phyloP scores from a whole-genome alignment of 2,888 invertebrate species.

The Metacarcinus magister region DNA sequence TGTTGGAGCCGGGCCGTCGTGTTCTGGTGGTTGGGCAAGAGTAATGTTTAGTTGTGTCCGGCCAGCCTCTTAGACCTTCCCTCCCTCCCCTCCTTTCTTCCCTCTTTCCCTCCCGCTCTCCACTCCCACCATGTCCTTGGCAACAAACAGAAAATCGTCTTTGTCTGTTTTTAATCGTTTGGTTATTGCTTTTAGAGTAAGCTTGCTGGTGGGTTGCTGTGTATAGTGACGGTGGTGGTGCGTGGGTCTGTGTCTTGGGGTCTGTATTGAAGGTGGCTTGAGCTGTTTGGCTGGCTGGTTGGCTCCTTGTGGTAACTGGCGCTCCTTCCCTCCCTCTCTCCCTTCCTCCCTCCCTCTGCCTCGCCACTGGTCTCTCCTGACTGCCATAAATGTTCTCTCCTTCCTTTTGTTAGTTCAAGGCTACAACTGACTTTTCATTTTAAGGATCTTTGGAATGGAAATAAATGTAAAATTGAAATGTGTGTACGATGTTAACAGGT shows the following conservation, averaged over 20 bases:
- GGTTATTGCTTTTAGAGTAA: neutral
- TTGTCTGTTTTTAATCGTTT: slow-evolving; percentile 4
- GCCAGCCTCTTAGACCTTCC: slow-evolving; percentile 9
- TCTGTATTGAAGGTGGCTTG: neutral
- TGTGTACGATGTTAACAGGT: neutral
- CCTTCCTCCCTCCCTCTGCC: neutral
- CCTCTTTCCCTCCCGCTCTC: slow-evolving; percentile 65
- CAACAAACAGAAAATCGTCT: neutral
- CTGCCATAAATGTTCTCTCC: neutral
- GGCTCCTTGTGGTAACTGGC: neutral
- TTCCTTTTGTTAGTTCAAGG: neutral
- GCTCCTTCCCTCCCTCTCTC: neutral
- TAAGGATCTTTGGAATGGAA: neutral
- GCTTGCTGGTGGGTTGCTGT: no score
- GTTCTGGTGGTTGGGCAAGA: slow-evolving; percentile 52
- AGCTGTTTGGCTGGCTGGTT: neutral
- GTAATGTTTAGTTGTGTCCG: neutral
- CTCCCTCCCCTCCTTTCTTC: slow-evolving; percentile 48
- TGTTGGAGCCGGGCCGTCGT: neutral
- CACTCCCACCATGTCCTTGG: neutral
- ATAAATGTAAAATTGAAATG: neutral
- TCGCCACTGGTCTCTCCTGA: neutral
- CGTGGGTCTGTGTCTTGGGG: neutral
- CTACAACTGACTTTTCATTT: neutral
- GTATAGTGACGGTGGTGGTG: neutral